Conservation (phyloP, 2,113 vertebrate species). For the Deroptyus accipitrinus region DNA sequence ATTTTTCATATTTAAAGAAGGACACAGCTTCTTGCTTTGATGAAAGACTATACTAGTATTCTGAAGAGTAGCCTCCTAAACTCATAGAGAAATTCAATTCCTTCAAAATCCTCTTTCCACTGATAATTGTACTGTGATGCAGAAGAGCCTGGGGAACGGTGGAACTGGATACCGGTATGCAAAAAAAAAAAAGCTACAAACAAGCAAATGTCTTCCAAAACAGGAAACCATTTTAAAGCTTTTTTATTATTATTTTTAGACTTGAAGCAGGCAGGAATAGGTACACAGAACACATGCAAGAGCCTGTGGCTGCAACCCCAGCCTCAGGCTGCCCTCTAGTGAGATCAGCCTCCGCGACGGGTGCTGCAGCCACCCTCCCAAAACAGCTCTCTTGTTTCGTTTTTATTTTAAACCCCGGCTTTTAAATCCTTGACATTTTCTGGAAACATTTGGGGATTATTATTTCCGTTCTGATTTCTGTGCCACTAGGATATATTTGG, state of each 20-base stretch:
- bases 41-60: background rate
- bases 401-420: background rate
- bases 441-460: background rate
- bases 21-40: background rate
- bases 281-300: background rate
- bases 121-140: background rate
- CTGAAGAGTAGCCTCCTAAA: background rate
- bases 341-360: background rate
- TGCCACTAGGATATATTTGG: background rate
- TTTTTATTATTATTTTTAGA: background rate
- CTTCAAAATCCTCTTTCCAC: background rate
- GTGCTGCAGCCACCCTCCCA: background rate
- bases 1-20: background rate
- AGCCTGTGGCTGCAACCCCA: background rate
- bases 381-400: background rate
- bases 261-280: background rate
- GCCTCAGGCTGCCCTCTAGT: conserved; percentile 55
- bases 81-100: background rate
- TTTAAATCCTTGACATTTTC: background rate
- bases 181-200: background rate
- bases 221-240: background rate
- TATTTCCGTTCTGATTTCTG: background rate
- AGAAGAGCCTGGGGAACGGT: background rate
- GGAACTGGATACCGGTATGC: background rate
- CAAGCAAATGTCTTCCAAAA: background rate